Evolutionary conservation across 2,888 invertebrate genomes (phyloP).

Genomic region (Drosophila subquinaria): DNA sequence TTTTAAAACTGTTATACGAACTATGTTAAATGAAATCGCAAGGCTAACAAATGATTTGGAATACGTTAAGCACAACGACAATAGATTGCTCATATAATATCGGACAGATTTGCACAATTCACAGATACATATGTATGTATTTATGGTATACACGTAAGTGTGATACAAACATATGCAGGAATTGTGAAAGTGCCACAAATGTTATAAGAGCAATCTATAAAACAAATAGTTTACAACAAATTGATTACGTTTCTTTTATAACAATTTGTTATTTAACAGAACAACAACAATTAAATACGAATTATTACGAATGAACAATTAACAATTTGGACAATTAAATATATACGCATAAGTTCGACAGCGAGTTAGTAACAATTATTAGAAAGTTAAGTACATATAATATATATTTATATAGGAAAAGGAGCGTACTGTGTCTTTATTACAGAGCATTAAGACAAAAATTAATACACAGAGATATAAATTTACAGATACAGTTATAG

Average conservation of each 20-base stretch:
- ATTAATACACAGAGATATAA: slow-evolving; percentile 46
- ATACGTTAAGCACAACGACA: slow-evolving; percentile 79
- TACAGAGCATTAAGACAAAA: slow-evolving; percentile 55
- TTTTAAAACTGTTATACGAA: slow-evolving; percentile 23
- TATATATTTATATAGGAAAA: slow-evolving; percentile 35
- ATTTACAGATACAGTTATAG: slow-evolving; percentile 7
- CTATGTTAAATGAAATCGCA: slow-evolving; percentile 35
- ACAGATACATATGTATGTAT: not conserved
- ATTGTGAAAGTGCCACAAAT: slow-evolving; percentile 30
- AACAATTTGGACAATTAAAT: slow-evolving; percentile 54
- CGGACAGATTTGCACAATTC: slow-evolving; percentile 19
- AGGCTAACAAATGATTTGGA: slow-evolving; percentile 60
- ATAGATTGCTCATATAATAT: slow-evolving; percentile 50
- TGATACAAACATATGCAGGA: slow-evolving; percentile 14
- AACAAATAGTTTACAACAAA: slow-evolving; percentile 55
- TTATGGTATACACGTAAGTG: not conserved
- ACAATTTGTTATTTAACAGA: slow-evolving; percentile 28
- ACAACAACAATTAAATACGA: slow-evolving; percentile 51
- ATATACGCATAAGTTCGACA: slow-evolving; percentile 67
- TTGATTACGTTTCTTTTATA: slow-evolving; percentile 33
- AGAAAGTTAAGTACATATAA: slow-evolving; percentile 48
- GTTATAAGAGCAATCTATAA: slow-evolving; percentile 38
- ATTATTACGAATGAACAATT: slow-evolving; percentile 63
- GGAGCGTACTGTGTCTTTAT: slow-evolving; percentile 62
- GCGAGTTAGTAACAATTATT: slow-evolving; percentile 71